Evolutionary conservation across 2,888 invertebrate genomes (phyloP), one percentile per base, ranked within the genome.

Genomic region (Pandemis cinnamomeana): DNA sequence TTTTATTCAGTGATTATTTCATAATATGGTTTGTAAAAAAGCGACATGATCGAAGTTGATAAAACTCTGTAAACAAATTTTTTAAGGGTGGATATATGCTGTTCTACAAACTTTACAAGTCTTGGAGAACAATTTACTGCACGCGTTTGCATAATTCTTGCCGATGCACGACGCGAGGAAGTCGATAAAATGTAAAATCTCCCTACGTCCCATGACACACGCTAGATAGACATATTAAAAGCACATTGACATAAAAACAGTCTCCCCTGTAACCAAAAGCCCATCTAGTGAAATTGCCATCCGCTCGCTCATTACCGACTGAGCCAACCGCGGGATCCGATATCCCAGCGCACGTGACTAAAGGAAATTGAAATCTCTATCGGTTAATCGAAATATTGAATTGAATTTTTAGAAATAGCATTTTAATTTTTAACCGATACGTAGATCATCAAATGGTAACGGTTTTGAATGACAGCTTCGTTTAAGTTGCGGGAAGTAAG

Each of bases 301-400:
- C 92, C 92, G 90, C 87, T 86, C 85, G 84, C 93, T 94, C 93
- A 93, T 93, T 93, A 93, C 93, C 85, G 89, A 84, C 86, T 88
- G 91, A 89, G 90, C 89, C 89, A 87, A 89, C 92, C 92, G 88
- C 92, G 88, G 88, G 91, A 89, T 90, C 90, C 88, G 92, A 92
- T 92, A 91, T 91, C 91, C 89, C 88, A 78, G 85, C 86, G 91
- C 92, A 91, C 92, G 93, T 93, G 93, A 92, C 93, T 91, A 87
- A 89, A 87, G 93, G 93, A 94, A 93, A 94, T 94, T 94, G 93
- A 93, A 94, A 93, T 90, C 91, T 92, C 92, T 92, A 93, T 92
- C 92, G 90, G 89, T 88, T 93, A 89, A 94, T 93, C 91, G 91
- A 90, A 92, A 91, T 92, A 92, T 89, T 90, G 83, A 89, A 91